Percentiles rank a stretch among this genome's conserved stretches.
These are phyloP conservation scores for Axinella damicornis DNA, from an alignment of 37 sponge, comb jelly and placozoan species.

Conservation along the genomic window DNA sequence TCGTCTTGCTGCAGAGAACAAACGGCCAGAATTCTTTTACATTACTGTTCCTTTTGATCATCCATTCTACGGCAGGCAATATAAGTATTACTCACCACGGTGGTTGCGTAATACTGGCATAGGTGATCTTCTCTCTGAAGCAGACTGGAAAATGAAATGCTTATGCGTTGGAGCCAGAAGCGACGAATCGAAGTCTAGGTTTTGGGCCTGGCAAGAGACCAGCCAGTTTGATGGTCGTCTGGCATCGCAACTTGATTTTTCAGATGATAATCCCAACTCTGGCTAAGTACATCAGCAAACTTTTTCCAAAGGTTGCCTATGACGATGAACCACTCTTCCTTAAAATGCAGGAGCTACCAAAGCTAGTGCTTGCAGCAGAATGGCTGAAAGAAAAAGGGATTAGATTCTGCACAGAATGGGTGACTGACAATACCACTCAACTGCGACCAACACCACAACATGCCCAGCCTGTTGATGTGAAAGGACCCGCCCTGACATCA, in stretches of 20 bases:
- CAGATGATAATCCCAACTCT: background rate
- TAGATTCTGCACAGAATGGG: slow-evolving; percentile 18
- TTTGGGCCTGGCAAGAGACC: slow-evolving; percentile 17
- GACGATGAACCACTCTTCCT: slow-evolving; percentile 64
- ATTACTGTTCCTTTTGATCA: slow-evolving; percentile 13
- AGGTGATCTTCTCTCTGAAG: slow-evolving; percentile 54
- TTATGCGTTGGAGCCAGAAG: slow-evolving; percentile 25
- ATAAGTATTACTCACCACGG: slow-evolving; percentile 34
- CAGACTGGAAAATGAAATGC: slow-evolving; percentile 68
- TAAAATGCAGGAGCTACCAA: slow-evolving; percentile 43
- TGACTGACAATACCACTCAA: background rate
- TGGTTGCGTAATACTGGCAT: slow-evolving; percentile 39
- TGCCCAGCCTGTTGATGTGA: background rate
- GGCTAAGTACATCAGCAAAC: slow-evolving; percentile 36
- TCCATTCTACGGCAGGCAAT: slow-evolving; percentile 52
- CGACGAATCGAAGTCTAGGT: slow-evolving; percentile 28
- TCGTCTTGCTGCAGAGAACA: slow-evolving; percentile 10
- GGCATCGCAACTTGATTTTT: slow-evolving; percentile 27
- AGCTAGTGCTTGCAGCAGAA: slow-evolving; percentile 37
- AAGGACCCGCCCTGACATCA: background rate
- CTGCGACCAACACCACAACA: too few species aligned
- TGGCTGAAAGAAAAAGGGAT: slow-evolving; percentile 45
- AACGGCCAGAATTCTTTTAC: slow-evolving; percentile 49
- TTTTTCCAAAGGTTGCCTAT: slow-evolving; percentile 31
- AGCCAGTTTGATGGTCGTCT: slow-evolving; percentile 54